Evolutionary conservation across 2,113 vertebrate species (phyloP), one percentile per base, ranked within the genome.

Genomic region (Choloepus hoffmanni): DNA sequence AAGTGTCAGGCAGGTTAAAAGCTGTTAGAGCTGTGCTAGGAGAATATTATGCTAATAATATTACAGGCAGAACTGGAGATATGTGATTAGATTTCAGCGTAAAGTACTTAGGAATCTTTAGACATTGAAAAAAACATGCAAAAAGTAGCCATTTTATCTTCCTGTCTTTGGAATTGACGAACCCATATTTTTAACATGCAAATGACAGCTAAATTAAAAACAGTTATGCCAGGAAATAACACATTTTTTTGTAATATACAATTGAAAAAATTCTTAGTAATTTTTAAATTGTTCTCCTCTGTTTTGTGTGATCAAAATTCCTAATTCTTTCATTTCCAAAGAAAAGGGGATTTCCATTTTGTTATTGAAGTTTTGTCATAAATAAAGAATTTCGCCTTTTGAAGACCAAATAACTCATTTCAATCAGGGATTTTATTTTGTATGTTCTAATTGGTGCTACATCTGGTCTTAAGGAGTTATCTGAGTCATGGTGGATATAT

Each of bases 1-100:
- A 98, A 98, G 96, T 68, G 93, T 98, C 97, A 97, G 97, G 96
- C 94, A 97, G 97, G 98, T 97, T 98, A 95, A 98, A 97, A 98
- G 94, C 96, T 93, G 83, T 95, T 95, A 90, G 92, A 93, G 92
- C 96, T 96, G 90, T 94, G 92, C 90, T 97, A 82, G 88, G 86
- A 96, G 87, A 93, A 90, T 78, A 43, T 70, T 77, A 96, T 92
- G 70, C 96, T 97, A 78, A 82, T 82, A 83, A 87, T 92, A 21
- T 85, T 92, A 1, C 53, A 93, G 85, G 21, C 40, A 83, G 33
- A 82, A 18, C 43, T 30, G 0, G 50, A 89, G 85, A 85, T 95
- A 0, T 40, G 19, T 68, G 50, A 83, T 95, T 95, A 89, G 76
- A 24, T 48, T 33, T 95, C 65, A 88, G 63, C 63, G 67, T 63